These are phyloP conservation scores for Perognathus longimembris DNA, from an alignment of 2,113 vertebrate genomes.

Conservation along the genomic window DNA sequence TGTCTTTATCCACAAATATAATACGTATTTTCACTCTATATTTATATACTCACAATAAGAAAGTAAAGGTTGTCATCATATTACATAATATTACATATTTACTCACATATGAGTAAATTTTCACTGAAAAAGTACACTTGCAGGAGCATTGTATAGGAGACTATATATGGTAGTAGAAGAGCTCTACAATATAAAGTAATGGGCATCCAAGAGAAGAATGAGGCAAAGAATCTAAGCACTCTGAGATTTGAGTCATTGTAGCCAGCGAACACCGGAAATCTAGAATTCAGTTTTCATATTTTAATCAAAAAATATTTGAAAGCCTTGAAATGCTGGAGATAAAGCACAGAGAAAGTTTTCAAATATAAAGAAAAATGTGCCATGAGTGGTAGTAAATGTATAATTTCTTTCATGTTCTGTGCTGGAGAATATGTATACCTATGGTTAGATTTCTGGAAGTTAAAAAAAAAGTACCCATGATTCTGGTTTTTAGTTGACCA, in stretches of 20 bases:
- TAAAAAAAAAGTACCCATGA: background rate
- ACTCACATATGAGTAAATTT: background rate
- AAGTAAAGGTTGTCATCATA: background rate
- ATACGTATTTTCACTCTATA: background rate
- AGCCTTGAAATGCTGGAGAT: background rate
- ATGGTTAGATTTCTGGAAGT: constrained; percentile 3
- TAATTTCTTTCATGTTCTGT: background rate
- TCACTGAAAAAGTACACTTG: background rate
- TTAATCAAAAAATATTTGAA: background rate
- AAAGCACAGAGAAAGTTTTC: background rate
- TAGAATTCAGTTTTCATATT: background rate
- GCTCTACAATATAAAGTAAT: background rate
- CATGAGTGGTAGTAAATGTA: background rate
- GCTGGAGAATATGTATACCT: background rate
- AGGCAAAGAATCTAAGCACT: background rate
- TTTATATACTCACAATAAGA: background rate
- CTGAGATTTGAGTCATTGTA: background rate
- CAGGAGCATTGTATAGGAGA: background rate
- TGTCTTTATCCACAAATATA: constrained; percentile 5
- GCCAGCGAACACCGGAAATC: background rate
- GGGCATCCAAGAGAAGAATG: background rate
- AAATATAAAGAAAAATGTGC: background rate
- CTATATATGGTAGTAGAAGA: background rate
- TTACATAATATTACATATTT: background rate
- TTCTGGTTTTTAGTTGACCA: background rate